Evolutionary conservation across 2,113 vertebrate species (phyloP).

Genomic region (Mohoua ochrocephala): DNA sequence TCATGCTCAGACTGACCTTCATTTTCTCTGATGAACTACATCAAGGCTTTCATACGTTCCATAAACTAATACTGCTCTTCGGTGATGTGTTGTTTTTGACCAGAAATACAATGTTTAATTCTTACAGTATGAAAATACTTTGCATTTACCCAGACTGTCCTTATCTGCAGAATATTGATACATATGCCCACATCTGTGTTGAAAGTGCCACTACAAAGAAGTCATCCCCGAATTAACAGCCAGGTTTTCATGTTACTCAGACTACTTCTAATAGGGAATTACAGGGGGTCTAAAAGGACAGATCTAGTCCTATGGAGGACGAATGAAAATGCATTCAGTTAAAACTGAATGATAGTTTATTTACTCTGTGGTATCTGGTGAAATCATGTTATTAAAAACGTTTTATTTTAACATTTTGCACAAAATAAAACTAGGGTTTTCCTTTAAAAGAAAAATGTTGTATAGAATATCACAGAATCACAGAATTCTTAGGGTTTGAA

Average conservation of each 20-base stretch:
- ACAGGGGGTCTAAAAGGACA: not conserved
- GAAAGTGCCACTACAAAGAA: not conserved
- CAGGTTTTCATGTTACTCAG: not conserved
- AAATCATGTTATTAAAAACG: not conserved
- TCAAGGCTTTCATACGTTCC: not conserved
- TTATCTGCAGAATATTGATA: not conserved
- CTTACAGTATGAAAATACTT: not conserved
- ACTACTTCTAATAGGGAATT: not conserved
- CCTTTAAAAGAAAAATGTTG: not conserved
- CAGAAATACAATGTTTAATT: not conserved
- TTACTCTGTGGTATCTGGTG: not conserved
- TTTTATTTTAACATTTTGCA: not conserved
- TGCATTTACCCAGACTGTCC: not conserved
- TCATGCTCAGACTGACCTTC: not conserved
- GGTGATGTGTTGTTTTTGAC: not conserved
- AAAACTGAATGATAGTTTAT: not conserved
- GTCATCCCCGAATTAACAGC: not conserved
- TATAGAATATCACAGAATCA: not conserved
- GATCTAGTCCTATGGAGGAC: fast-evolving
- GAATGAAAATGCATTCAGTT: not conserved
- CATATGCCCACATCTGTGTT: not conserved
- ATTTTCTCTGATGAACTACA: not conserved
- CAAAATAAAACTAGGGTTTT: not conserved
- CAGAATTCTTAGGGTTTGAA: not conserved
- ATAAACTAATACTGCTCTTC: not conserved